Percentiles rank a stretch among this genome's conserved stretches.
Evolutionary conservation across 1,140 invertebrate genomes (phyloP).

Genomic region (Bombus pyrosoma): DNA sequence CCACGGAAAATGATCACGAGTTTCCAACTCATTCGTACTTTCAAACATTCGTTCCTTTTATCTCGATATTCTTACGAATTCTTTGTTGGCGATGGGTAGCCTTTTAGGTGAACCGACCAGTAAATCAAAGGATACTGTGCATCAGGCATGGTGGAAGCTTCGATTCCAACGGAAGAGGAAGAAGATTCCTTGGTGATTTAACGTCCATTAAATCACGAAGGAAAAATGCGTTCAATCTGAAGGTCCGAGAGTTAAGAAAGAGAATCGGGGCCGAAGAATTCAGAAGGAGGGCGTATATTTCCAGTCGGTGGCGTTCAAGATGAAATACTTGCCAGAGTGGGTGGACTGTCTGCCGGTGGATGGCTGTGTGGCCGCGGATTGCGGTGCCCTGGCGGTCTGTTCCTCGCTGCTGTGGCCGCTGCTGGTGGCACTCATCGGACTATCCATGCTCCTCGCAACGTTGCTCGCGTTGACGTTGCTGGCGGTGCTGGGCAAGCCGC

Average conservation of each 20-base stretch:
- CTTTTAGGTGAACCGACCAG: background rate
- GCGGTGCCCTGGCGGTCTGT: constrained; percentile 72
- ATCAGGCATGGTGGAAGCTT: background rate
- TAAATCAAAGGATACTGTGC: background rate
- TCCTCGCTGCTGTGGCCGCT: constrained; percentile 81
- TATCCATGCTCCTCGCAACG: constrained; percentile 74
- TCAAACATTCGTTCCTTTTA: background rate
- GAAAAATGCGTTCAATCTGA: background rate
- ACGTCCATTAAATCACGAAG: background rate
- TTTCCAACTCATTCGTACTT: background rate
- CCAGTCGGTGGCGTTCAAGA: background rate
- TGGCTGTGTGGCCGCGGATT: constrained; percentile 73
- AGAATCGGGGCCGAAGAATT: background rate
- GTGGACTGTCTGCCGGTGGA: constrained; percentile 78
- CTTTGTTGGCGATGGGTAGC: too few relatives aligned
- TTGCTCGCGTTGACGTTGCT: constrained; percentile 45
- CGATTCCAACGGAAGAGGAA: background rate
- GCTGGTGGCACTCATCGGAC: constrained; percentile 80
- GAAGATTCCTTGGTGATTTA: background rate
- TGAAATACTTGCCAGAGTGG: constrained; percentile 75
- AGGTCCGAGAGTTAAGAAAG: background rate
- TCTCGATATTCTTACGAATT: background rate
- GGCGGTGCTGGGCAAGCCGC: constrained; percentile 50
- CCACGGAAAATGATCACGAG: background rate
- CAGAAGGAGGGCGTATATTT: background rate